phyloP scores from a whole-genome alignment of 2,888 invertebrate species.

The Frankliniella fusca region DNA sequence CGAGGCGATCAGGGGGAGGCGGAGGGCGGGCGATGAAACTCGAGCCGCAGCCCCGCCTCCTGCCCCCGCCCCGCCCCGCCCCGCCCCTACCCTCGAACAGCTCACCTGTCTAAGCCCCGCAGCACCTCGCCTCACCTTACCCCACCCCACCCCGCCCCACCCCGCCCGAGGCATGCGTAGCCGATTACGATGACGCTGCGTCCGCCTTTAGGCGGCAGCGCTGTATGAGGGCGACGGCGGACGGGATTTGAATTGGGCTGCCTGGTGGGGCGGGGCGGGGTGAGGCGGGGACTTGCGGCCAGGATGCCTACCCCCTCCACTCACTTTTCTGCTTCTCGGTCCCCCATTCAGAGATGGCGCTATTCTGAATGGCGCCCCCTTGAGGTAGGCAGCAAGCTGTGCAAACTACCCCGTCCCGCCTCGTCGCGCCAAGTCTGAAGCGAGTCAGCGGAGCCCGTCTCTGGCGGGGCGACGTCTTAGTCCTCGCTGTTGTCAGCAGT shows the following conservation, averaged over 20 bases:
- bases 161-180: not conserved
- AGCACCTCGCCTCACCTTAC: too few species aligned
- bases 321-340: too few species aligned
- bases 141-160: too few species aligned
- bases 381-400: not conserved
- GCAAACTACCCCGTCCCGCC: not conserved
- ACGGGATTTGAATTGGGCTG: not conserved
- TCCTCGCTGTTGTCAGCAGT: not conserved
- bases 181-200: not conserved
- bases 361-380: not conserved
- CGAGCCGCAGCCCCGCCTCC: not conserved
- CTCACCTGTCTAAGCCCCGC: not conserved
- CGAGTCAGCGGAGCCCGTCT: too few species aligned
- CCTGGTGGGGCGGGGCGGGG: not conserved
- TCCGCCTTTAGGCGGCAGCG: not conserved
- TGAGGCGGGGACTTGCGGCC: not conserved
- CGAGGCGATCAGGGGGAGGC: too few species aligned
- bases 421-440: too few species aligned
- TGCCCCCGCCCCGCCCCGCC: not conserved
- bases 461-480: not conserved
- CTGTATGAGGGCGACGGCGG: not conserved
- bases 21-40: not conserved
- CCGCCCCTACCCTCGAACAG: not conserved
- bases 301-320: not conserved
- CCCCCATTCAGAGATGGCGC: too few species aligned